Percentiles rank a stretch among this genome's conserved stretches.
Evolutionary conservation across 2,113 vertebrate species (phyloP).

Genomic region (Coregonus clupeaformis): DNA sequence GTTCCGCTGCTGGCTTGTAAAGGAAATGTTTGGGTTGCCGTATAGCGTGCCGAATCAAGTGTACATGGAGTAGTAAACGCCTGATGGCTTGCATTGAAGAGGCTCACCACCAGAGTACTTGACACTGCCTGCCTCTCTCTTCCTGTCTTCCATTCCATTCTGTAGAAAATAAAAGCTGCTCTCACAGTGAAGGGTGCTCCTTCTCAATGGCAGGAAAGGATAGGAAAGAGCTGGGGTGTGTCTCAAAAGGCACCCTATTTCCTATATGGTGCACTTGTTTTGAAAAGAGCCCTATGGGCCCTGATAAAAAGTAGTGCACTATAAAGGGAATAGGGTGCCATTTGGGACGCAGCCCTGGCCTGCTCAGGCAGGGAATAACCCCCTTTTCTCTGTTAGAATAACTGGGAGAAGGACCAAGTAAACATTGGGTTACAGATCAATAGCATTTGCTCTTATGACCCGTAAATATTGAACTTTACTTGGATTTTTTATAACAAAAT

Average conservation of each 20-base stretch:
- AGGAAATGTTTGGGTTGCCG: background rate
- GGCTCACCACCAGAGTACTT: background rate
- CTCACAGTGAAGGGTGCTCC: background rate
- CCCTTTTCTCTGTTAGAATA: background rate
- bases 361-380: background rate
- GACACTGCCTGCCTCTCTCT: background rate
- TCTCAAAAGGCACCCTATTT: too few species aligned
- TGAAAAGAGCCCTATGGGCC: too few species aligned
- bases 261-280: too few species aligned
- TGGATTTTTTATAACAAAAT: too few species aligned
- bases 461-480: too few species aligned
- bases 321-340: too few species aligned
- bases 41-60: constrained; percentile 14
- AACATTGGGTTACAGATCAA: too few species aligned
- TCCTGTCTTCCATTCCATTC: constrained; percentile 9
- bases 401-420: too few species aligned
- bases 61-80: constrained; percentile 6
- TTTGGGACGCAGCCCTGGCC: too few species aligned
- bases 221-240: background rate
- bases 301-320: too few species aligned
- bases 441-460: too few species aligned
- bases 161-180: background rate
- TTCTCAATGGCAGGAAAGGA: background rate
- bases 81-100: constrained; percentile 18
- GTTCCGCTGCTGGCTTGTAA: background rate